Evolutionary conservation across 1,140 invertebrate species (phyloP), one percentile per base, ranked within the genome.

Genomic region (Sycophila sp.): DNA sequence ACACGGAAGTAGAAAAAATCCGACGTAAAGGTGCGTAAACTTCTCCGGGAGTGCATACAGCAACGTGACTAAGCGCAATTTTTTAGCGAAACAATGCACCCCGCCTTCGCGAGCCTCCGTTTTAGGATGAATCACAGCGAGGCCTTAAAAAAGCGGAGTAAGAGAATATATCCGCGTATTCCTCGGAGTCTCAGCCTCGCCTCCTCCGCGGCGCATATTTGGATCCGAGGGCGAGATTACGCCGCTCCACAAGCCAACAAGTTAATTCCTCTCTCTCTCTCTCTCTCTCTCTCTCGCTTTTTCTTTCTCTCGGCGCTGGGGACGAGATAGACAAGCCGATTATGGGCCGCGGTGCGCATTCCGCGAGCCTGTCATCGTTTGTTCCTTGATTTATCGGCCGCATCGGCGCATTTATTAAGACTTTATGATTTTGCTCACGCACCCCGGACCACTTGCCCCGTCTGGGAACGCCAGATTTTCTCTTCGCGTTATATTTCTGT

Each of bases 241-340:
- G 28, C 19, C n/a, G n/a, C n/a, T n/a, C 26, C 30, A 17, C 38
- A 38, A 24, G 38, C 17, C 10, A 69, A 69, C 66, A 62, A 60
- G 56, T 69, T 68, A 68, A 68, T 68, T 55, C 36, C 15, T n/a
- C n/a, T n/a, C n/a, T n/a, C n/a, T n/a, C n/a, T n/a, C n/a, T n/a
- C n/a, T n/a, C n/a, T n/a, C n/a, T n/a, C n/a, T n/a, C n/a, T n/a
- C n/a, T n/a, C n/a, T n/a, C n/a, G n/a, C n/a, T n/a, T n/a, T n/a
- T n/a, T n/a, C n/a, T n/a, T n/a, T n/a, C n/a, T n/a, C n/a, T 28
- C 26, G 11, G 19, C n/a, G 19, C 10, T 19, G 17, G 28, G 32
- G 49, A 47, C 42, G 56, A 59, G 65, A 58, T 58, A 58, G 65
- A 67, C 63, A 55, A 66, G 7, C 49, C 49, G 63, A 66, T 66